These are phyloP conservation scores for Leptothorax acervorum DNA, from an alignment of 2,888 invertebrate species.

Conservation along the genomic window DNA sequence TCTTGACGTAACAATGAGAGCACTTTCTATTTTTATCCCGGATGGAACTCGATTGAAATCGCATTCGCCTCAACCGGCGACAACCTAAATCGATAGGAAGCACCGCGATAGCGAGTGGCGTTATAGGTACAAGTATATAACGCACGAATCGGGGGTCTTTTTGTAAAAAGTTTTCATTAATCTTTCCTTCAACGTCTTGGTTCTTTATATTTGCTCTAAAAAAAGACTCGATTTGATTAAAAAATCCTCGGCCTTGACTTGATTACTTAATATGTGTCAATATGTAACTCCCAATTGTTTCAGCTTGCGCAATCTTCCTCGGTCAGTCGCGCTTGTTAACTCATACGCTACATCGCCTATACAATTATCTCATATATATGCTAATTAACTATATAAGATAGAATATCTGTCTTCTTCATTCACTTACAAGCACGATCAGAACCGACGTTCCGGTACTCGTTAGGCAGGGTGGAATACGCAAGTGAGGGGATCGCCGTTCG, in stretches of 20 bases:
- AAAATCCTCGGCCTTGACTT: background rate
- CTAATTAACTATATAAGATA: slow-evolving; percentile 3
- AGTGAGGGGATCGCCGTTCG: slow-evolving; percentile 43
- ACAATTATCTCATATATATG: slow-evolving; percentile 19
- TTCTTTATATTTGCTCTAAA: background rate
- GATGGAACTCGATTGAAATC: slow-evolving; percentile 37
- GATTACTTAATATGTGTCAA: background rate
- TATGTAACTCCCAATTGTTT: background rate
- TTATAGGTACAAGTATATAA: slow-evolving; percentile 15
- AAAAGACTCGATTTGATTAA: background rate
- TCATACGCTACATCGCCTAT: background rate
- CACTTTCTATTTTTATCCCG: background rate
- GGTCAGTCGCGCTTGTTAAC: background rate
- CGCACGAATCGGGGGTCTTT: slow-evolving; percentile 30
- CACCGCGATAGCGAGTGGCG: background rate
- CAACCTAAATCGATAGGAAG: slow-evolving; percentile 38
- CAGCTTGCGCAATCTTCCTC: background rate
- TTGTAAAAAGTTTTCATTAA: slow-evolving; percentile 32
- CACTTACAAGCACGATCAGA: slow-evolving; percentile 16
- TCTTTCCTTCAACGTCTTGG: slow-evolving; percentile 55
- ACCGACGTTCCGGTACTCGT: slow-evolving; percentile 24
- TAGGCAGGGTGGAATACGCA: slow-evolving; percentile 21
- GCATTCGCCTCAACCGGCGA: slow-evolving; percentile 8
- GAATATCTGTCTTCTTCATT: slow-evolving; percentile 18
- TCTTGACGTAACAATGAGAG: background rate